Conservation (phyloP, 2,888 invertebrate genomes). For the Polymixis lichenea region DNA sequence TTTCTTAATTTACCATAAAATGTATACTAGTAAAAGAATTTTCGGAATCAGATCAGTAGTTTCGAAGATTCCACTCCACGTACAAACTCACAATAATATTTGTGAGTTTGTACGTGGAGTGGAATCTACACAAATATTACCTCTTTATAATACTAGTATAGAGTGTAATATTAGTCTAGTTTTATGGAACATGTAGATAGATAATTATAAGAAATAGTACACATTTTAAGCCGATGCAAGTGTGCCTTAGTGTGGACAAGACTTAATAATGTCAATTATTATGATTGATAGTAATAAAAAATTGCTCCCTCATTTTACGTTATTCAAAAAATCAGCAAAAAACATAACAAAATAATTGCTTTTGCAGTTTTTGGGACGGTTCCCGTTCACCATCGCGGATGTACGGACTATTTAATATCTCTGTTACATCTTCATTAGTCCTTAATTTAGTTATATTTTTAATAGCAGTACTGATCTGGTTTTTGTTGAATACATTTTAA, state of each 20-base stretch:
- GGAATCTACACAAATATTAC: background rate
- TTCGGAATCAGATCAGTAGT: background rate
- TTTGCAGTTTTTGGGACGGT: constrained; percentile 15
- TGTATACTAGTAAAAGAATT: background rate
- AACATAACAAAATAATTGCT: constrained; percentile 4
- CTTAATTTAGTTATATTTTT: background rate
- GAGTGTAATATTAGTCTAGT: background rate
- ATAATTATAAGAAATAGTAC: background rate
- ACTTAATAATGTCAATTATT: background rate
- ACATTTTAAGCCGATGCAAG: background rate
- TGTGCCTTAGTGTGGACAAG: background rate
- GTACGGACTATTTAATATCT: constrained; percentile 16
- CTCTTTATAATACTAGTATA: background rate
- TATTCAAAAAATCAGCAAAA: constrained; percentile 2
- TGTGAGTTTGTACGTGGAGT: no score
- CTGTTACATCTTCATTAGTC: constrained; percentile 26
- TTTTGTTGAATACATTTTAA: background rate
- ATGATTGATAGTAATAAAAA: background rate
- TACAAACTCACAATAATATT: no score
- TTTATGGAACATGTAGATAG: background rate
- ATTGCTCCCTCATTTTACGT: background rate
- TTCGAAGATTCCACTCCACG: background rate
- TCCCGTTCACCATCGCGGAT: constrained; percentile 24
- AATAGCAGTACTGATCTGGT: background rate
- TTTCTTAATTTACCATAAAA: no score